Percentiles rank a stretch among this genome's conserved stretches.
Conservation (phyloP, 2,113 vertebrate genomes). For the Festucalex cinctus region DNA sequence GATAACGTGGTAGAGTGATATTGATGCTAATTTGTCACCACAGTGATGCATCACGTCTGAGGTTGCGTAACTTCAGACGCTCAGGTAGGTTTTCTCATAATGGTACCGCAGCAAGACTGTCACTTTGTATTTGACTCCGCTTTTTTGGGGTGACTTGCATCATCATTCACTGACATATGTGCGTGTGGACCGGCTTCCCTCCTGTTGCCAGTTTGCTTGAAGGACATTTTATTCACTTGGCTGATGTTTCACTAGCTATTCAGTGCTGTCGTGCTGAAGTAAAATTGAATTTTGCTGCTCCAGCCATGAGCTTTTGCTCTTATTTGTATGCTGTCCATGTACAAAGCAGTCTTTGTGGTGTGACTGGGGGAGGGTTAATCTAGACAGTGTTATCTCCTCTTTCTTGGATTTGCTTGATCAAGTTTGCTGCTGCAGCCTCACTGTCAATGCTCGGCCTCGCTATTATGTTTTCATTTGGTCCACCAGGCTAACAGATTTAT, state of each 20-base stretch:
- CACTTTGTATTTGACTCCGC: slow-evolving; percentile 11
- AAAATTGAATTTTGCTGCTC: slow-evolving; percentile 39
- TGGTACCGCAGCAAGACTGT: slow-evolving; percentile 14
- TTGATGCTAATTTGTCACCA: slow-evolving; percentile 54
- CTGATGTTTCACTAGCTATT: slow-evolving; percentile 28
- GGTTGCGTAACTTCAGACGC: slow-evolving; percentile 22
- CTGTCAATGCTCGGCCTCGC: slow-evolving; percentile 23
- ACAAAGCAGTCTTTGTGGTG: slow-evolving; percentile 59
- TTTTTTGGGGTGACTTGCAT: slow-evolving; percentile 1
- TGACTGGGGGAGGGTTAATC: slow-evolving; percentile 56
- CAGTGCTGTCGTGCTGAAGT: slow-evolving; percentile 20
- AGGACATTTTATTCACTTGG: slow-evolving; percentile 7
- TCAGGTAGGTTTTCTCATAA: slow-evolving; percentile 35
- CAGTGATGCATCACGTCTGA: slow-evolving; percentile 49
- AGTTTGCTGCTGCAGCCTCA: slow-evolving; percentile 11
- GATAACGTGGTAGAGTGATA: slow-evolving; percentile 61
- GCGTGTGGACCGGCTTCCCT: not conserved
- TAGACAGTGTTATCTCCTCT: slow-evolving; percentile 31
- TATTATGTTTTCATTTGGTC: slow-evolving; percentile 32
- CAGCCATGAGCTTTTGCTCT: slow-evolving; percentile 35
- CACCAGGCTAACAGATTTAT: slow-evolving; percentile 28
- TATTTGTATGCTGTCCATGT: slow-evolving; percentile 52
- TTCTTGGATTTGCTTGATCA: slow-evolving; percentile 35
- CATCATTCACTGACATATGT: not conserved
- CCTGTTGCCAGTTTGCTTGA: slow-evolving; percentile 11